Conservation (phyloP, 2,113 vertebrate species). For the Ancistrus triradiatus region DNA sequence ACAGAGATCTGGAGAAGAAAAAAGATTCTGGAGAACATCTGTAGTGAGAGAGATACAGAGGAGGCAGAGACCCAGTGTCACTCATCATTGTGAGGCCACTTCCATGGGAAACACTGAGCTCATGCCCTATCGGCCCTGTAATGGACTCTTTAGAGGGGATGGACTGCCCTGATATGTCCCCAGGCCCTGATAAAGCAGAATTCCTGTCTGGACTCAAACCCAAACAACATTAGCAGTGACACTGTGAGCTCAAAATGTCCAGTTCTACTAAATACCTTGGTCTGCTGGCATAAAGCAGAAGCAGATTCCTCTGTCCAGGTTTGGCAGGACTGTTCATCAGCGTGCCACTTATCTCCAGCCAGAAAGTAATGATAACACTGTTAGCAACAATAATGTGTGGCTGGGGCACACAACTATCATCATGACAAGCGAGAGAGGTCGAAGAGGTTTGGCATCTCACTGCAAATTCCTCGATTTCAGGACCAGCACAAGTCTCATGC, state of each 20-base stretch:
- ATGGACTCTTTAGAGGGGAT: conserved; percentile 59
- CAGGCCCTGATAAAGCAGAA: conserved; percentile 64
- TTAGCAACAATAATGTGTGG: conserved; percentile 67
- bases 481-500: conserved; percentile 20
- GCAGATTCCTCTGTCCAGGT: conserved; percentile 66
- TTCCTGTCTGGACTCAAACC: conserved; percentile 69
- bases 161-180: conserved; percentile 68
- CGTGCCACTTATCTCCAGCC: conserved; percentile 37
- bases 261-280: conserved; percentile 56
- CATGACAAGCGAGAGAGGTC: conserved; percentile 57
- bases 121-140: conserved; percentile 46
- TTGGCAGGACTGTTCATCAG: conserved; percentile 51
- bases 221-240: conserved; percentile 52
- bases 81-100: conserved; percentile 41
- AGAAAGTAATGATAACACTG: conserved; percentile 66
- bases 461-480: background rate
- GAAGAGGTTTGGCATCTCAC: conserved; percentile 57
- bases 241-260: conserved; percentile 2
- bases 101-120: conserved; percentile 49
- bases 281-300: conserved; percentile 70
- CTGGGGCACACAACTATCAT: conserved; percentile 50
- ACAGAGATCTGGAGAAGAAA: background rate
- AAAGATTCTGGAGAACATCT: background rate
- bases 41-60: conserved; percentile 4
- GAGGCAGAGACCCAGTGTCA: conserved; percentile 33